Conservation (phyloP, 2,888 invertebrate species). For the Sisyra nigra region DNA sequence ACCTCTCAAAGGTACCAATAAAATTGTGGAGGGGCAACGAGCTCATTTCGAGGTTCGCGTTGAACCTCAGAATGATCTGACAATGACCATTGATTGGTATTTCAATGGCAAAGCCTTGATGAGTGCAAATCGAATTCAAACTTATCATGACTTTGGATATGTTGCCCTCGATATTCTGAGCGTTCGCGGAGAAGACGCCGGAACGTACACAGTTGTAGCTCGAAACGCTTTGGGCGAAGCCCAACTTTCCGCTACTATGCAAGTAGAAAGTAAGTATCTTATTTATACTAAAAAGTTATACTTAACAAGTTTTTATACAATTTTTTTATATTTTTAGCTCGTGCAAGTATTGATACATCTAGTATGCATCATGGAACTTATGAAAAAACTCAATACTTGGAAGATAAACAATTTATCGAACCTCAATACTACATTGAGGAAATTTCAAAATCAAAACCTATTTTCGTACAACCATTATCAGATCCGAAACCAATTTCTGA, state of each 20-base stretch:
- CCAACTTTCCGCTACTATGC: constrained; percentile 66
- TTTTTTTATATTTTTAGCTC: constrained; percentile 38
- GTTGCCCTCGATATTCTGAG: constrained; percentile 89
- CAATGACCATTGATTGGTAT: constrained; percentile 92
- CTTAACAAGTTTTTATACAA: constrained; percentile 2
- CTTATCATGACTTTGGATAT: constrained; percentile 92
- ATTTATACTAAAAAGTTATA: constrained; percentile 2
- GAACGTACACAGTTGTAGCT: constrained; percentile 84
- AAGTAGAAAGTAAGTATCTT: constrained; percentile 66
- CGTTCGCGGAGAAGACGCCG: constrained; percentile 83
- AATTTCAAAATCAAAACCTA: constrained; percentile 87
- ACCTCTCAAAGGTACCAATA: constrained; percentile 81
- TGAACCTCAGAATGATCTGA: constrained; percentile 86
- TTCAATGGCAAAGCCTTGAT: constrained; percentile 86
- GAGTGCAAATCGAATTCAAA: constrained; percentile 81
- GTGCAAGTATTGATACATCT: constrained; percentile 75
- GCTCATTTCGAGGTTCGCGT: constrained; percentile 92
- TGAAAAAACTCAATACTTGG: constrained; percentile 76
- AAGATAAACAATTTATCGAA: constrained; percentile 71
- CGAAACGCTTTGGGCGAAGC: constrained; percentile 84
- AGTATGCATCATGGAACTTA: constrained; percentile 77
- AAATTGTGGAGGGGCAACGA: constrained; percentile 82
- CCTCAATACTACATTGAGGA: constrained; percentile 83
- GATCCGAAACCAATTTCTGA: constrained; percentile 75
- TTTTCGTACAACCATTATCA: constrained; percentile 77